These are phyloP conservation scores for Drosophila leonis DNA, from an alignment of 2,888 invertebrate genomes.

Conservation along the genomic window DNA sequence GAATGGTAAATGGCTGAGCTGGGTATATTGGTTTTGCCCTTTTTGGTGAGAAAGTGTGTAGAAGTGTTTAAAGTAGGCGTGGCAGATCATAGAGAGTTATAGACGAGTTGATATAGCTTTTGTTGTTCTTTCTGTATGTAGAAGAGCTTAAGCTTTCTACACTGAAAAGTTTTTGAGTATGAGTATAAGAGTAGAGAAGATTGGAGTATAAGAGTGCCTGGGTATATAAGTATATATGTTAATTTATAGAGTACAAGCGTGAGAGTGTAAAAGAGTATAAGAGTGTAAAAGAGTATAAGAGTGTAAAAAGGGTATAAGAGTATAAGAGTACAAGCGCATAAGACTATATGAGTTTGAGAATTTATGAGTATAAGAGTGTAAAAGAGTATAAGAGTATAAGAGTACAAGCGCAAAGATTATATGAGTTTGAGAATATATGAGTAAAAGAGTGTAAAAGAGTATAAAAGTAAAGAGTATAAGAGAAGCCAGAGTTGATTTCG, in stretches of 20 bases:
- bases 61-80: neutral
- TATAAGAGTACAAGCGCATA: too few species aligned
- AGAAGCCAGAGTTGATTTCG: too few species aligned
- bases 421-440: neutral
- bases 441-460: neutral
- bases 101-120: too few species aligned
- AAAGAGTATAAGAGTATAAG: neutral
- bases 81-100: neutral
- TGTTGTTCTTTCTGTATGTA: too few species aligned
- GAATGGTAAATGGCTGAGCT: neutral
- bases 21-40: neutral
- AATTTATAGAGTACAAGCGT: too few species aligned
- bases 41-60: neutral
- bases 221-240: neutral
- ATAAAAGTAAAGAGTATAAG: neutral
- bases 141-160: too few species aligned
- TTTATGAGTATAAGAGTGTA: too few species aligned
- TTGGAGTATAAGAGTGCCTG: neutral
- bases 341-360: too few species aligned
- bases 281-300: too few species aligned
- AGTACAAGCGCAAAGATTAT: neutral
- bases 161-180: neutral
- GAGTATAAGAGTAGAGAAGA: too few species aligned
- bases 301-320: too few species aligned
- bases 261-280: too few species aligned